Percentiles rank a stretch among this genome's conserved stretches.
Conservation (phyloP, 2,888 invertebrate genomes). For the Hecatera dysodea region DNA sequence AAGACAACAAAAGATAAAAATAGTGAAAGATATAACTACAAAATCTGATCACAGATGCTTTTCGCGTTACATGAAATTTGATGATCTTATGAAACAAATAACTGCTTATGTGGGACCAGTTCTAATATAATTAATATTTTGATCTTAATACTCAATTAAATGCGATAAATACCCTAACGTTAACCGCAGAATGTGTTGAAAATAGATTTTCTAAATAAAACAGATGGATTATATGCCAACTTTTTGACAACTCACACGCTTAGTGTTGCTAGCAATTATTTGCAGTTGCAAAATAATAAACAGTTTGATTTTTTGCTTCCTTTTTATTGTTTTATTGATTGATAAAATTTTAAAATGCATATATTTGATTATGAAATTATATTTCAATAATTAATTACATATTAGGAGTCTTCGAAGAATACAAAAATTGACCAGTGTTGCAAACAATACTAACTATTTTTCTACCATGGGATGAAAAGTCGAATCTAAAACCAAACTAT, state of each 20-base stretch:
- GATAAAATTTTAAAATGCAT: no score
- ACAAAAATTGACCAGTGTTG: no score
- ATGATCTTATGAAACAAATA: constrained; percentile 38
- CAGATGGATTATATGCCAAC: constrained; percentile 87
- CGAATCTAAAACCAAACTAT: no score
- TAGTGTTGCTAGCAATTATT: constrained; percentile 42
- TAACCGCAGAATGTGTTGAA: constrained; percentile 64
- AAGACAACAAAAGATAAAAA: constrained; percentile 47
- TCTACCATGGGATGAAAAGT: no score
- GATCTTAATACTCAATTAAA: constrained; percentile 19
- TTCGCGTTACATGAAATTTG: constrained; percentile 13
- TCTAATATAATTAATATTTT: constrained; percentile 6
- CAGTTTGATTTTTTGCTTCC: no score
- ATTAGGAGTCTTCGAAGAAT: no score
- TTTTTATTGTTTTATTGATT: no score
- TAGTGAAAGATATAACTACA: constrained; percentile 24
- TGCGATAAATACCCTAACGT: constrained; percentile 55
- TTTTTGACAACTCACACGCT: constrained; percentile 82
- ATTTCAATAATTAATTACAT: no score
- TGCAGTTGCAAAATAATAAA: neutral
- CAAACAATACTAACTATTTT: no score
- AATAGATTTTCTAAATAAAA: constrained; percentile 83
- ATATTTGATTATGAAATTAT: no score
- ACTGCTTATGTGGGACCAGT: constrained; percentile 2
- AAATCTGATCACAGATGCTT: constrained; percentile 52